A percentile compares a stretch with the other conserved stretches of the same genome.
phyloP scores from a whole-genome alignment of 2,797 vertebrate species.

The Meda fulgida region DNA sequence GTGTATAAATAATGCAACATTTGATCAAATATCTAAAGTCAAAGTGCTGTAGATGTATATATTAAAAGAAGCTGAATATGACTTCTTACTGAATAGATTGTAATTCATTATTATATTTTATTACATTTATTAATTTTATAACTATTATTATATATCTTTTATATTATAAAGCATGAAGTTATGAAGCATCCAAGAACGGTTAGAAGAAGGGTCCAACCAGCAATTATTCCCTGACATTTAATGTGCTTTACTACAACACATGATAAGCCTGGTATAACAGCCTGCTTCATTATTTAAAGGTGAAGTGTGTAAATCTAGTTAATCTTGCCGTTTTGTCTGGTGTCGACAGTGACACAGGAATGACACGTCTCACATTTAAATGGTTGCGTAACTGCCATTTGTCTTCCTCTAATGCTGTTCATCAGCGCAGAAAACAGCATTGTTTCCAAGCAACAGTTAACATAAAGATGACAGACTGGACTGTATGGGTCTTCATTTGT shows the following conservation, averaged over 20 bases:
- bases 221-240: neutral
- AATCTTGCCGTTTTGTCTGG: neutral
- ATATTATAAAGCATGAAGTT: neutral
- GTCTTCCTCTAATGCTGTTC: neutral
- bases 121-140: too few relatives aligned
- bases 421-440: too few relatives aligned
- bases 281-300: neutral
- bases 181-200: neutral
- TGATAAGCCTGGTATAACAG: neutral
- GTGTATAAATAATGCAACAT: neutral
- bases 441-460: conserved; percentile 16
- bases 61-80: neutral
- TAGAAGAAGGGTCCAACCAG: neutral
- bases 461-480: neutral
- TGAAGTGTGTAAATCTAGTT: neutral
- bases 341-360: neutral
- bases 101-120: neutral
- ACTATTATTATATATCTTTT: too few relatives aligned
- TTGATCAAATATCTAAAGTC: neutral
- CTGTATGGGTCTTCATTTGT: conserved; percentile 4
- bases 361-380: neutral
- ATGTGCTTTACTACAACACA: neutral
- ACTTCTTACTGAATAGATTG: neutral
- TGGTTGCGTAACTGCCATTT: neutral
- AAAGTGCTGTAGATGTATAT: neutral